Conservation (phyloP, 2,888 invertebrate species). For the Aphodius sticticus region DNA sequence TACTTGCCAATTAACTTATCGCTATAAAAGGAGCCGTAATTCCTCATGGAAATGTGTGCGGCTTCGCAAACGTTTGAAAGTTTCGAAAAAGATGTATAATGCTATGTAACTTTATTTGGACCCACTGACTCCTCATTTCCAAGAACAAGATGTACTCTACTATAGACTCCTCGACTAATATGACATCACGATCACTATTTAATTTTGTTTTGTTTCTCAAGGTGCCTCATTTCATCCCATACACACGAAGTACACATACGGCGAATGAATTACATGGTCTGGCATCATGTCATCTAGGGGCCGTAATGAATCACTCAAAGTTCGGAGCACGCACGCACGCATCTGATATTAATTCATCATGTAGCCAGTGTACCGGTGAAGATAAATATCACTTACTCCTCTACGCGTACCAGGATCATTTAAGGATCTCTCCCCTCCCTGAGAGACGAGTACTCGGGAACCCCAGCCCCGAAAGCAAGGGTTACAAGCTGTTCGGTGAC, state of each 20-base stretch:
- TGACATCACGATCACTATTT: no score
- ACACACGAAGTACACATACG: not conserved
- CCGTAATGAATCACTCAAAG: not conserved
- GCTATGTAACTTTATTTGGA: no score
- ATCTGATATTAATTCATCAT: conserved; percentile 20
- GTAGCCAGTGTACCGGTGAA: conserved; percentile 14
- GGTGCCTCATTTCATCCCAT: no score
- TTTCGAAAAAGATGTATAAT: no score
- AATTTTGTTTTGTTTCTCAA: no score
- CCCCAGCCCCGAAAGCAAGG: conserved; percentile 12
- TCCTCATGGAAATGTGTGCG: no score
- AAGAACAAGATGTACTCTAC: no score
- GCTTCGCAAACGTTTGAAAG: no score
- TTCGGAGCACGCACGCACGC: conserved; percentile 11
- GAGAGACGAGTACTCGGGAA: not conserved
- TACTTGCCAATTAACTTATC: no score
- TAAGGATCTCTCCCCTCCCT: not conserved
- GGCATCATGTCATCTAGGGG: not conserved
- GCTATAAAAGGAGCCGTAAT: no score
- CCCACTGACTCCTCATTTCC: no score
- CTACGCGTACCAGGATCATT: conserved; percentile 4
- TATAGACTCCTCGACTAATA: no score
- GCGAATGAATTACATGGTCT: not conserved
- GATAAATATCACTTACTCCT: conserved; percentile 26
- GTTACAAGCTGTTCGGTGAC: conserved; percentile 22